These are phyloP conservation scores for Venustaconcha ellipsiformis DNA, from an alignment of 1,140 invertebrate genomes.

Conservation along the genomic window DNA sequence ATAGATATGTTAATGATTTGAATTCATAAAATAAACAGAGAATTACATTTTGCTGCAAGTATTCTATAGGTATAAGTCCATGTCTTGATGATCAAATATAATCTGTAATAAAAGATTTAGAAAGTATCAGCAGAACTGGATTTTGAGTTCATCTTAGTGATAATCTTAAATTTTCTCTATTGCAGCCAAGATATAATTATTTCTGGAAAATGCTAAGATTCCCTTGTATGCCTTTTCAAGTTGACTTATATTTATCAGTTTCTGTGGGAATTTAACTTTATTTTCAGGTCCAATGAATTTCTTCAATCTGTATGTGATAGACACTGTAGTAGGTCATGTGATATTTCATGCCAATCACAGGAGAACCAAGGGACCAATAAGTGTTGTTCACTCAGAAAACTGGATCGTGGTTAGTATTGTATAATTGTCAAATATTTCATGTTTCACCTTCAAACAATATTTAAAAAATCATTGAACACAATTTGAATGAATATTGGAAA, in stretches of 20 bases:
- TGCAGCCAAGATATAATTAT: background rate
- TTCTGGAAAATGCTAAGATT: background rate
- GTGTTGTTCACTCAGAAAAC: constrained; percentile 96
- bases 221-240: background rate
- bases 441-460: background rate
- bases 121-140: too few species aligned
- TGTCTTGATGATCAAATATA: too few species aligned
- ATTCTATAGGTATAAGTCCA: too few species aligned
- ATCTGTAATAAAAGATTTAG: too few species aligned
- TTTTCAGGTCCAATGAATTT: constrained; percentile 70
- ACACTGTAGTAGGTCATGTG: constrained; percentile 85
- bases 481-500: too few species aligned
- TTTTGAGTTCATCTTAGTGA: too few species aligned
- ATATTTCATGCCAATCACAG: constrained; percentile 78
- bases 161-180: too few species aligned
- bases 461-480: too few species aligned
- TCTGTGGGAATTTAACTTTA: background rate
- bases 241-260: too few species aligned
- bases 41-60: too few species aligned
- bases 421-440: background rate
- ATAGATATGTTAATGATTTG: too few species aligned
- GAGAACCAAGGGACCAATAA: constrained; percentile 83
- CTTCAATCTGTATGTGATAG: constrained; percentile 87
- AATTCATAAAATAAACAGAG: too few species aligned
- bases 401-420: constrained; percentile 81